Evolutionary conservation across 2,888 invertebrate genomes (phyloP).

Genomic region (Trichopoda pennipes): DNA sequence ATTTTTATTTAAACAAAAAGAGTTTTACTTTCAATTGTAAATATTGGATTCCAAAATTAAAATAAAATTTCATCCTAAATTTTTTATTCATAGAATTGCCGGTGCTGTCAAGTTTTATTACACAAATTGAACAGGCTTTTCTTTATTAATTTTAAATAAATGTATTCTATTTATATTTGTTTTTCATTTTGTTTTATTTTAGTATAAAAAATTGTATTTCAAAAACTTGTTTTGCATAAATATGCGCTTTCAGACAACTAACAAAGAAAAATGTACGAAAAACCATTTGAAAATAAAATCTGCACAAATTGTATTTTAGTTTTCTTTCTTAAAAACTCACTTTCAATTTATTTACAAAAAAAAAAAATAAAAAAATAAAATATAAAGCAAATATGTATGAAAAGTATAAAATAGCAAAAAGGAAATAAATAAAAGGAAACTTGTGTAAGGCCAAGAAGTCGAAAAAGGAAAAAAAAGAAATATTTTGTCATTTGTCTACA

Average conservation of each 20-base stretch:
- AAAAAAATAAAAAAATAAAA: no score
- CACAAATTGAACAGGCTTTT: constrained; percentile 26
- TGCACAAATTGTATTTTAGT: constrained; percentile 53
- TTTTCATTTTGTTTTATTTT: no score
- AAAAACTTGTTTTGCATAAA: constrained; percentile 12
- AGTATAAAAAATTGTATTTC: constrained; percentile 50
- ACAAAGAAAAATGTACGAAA: constrained; percentile 7
- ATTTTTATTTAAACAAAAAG: no score
- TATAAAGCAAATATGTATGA: background rate
- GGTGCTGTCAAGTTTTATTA: constrained; percentile 3
- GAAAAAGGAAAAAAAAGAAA: constrained; percentile 71
- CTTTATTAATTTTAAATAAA: constrained; percentile 12
- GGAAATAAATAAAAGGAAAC: constrained; percentile 53
- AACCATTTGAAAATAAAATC: constrained; percentile 42
- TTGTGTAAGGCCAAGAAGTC: constrained; percentile 72
- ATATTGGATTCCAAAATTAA: constrained; percentile 8
- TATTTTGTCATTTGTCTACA: constrained; percentile 78
- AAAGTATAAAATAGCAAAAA: background rate
- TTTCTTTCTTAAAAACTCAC: constrained; percentile 20
- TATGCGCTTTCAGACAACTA: background rate
- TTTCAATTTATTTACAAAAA: constrained; percentile 52
- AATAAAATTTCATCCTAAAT: constrained; percentile 8
- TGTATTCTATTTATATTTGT: background rate
- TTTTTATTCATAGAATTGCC: background rate
- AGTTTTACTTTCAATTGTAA: no score